Evolutionary conservation across 2,113 vertebrate genomes (phyloP), one percentile per base, ranked within the genome.

Genomic region (Poeciliopsis occidentalis): DNA sequence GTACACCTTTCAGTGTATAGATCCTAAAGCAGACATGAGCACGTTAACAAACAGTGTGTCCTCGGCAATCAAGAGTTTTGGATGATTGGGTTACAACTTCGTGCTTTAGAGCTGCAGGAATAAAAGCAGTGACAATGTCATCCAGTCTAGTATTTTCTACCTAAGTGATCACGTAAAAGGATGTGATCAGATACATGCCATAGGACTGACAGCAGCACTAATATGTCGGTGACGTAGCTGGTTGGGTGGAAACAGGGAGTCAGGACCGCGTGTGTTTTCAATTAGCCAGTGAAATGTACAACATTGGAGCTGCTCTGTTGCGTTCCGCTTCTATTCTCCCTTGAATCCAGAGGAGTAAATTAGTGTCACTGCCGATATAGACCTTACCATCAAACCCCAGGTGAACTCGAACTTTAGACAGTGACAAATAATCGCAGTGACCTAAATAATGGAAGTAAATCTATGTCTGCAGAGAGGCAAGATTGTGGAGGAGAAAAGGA

Each of bases 201-300:
- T 75, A 82, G 80, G 82, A 91, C 66, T 76, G 71, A 78, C 68
- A 82, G 88, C 82, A 87, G 81, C 63, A 2, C 78, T 87, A 87
- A 91, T 88, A 91, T 90, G 85, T 90, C 84, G 85, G 69, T 84
- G 89, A 80, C 30, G 64, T 79, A 79, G 89, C 67, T 27, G 78
- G 66, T 81, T 83, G 83, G 86, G 88, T 80, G 86, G 72, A 86
- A 80, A 74, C 77, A 79, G 76, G 75, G 91, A 88, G 88, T 87
- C 81, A 75, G 86, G 68, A 69, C 87, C 85, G 89, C 83, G 83
- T 92, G 92, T 94, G 92, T 94, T 94, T 91, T 92, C 92, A 94
- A 93, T 95, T 93, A 94, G 75, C 79, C 30, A 76, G 54, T 88
- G 79, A 91, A 92, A 92, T 87, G 84, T 87, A 90, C 85, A 85